Evolutionary conservation across 2,113 vertebrate species (phyloP), one percentile per base, ranked within the genome.

Genomic region (Argyrosomus japonicus): DNA sequence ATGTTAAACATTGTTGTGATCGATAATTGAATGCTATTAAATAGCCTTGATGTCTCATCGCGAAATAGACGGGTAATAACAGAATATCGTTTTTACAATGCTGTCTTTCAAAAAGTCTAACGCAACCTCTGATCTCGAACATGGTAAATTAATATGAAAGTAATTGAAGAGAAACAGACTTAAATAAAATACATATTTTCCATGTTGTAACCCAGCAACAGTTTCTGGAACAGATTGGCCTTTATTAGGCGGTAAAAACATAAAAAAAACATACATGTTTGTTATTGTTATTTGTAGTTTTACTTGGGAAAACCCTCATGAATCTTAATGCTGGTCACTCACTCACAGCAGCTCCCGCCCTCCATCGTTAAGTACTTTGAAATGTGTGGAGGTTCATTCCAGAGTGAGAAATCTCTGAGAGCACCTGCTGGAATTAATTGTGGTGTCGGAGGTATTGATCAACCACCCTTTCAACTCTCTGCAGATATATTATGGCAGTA

Each of bases 381-480:
- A 76, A 81, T 77, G 43, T 75, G 63, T 11, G 53, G 14, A 51
- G 68, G 45, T 60, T 69, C 5, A 0, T 63, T 70, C 29, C 29
- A 58, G 56, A 57, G 73, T 6, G 19, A 75, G 77, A 80, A 87
- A 81, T 87, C 89, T 85, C 74, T 19, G 12, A 51, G 65, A 90
- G 77, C 79, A 82, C 79, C 81, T 74, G 58, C 45, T 32, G 43
- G 61, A 88, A 88, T 86, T 80, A 86, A 88, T 80, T 60, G 82
- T 51, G 3, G 14, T 61, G 87, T 91, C 87, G 64, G 85, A 18
- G 48, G 48, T 92, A 90, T 93, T 83, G 91, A 93, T 92, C 85
- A 87, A 72, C 83, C 80, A 69, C 78, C 75, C 72, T 47, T 85
- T 69, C 68, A 86, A 77, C 65, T 69, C 75, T 72, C 79, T 67